A percentile compares a stretch with the other conserved stretches of the same genome.
Evolutionary conservation across 2,888 invertebrate genomes (phyloP).

Genomic region (Poecilus cupreus): DNA sequence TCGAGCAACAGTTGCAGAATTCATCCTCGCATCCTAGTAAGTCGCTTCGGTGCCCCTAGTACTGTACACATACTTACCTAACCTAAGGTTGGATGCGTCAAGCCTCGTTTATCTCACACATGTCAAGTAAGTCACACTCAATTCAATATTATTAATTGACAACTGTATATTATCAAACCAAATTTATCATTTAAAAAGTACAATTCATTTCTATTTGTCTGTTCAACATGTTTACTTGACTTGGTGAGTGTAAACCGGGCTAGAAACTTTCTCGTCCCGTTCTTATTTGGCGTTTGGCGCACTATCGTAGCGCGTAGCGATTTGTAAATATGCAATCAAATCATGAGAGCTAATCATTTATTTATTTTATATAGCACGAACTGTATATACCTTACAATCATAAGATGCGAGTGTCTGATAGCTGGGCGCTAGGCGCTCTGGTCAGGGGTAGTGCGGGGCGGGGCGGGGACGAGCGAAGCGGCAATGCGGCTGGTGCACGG

Average conservation of each 20-base stretch:
- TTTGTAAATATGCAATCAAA: conserved; percentile 40
- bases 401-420: conserved; percentile 21
- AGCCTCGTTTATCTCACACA: conserved; percentile 5
- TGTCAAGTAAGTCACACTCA: conserved; percentile 15
- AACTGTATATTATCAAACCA: no score
- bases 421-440: neutral
- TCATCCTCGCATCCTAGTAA: conserved; percentile 43
- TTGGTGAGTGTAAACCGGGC: conserved; percentile 6
- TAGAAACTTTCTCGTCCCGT: conserved; percentile 13
- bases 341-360: conserved; percentile 45
- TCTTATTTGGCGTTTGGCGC: conserved; percentile 23
- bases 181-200: no score
- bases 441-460: neutral
- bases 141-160: neutral
- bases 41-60: conserved; percentile 47
- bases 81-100: conserved; percentile 48
- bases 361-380: conserved; percentile 57
- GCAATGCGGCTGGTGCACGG: conserved; percentile 38
- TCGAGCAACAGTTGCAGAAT: conserved; percentile 16
- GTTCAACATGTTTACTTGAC: neutral
- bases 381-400: conserved; percentile 55
- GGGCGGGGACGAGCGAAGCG: neutral
- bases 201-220: neutral
- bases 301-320: conserved; percentile 22
- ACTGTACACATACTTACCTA: conserved; percentile 42